Conservation (phyloP, 2,113 vertebrate genomes). For the Nerophis ophidion region DNA sequence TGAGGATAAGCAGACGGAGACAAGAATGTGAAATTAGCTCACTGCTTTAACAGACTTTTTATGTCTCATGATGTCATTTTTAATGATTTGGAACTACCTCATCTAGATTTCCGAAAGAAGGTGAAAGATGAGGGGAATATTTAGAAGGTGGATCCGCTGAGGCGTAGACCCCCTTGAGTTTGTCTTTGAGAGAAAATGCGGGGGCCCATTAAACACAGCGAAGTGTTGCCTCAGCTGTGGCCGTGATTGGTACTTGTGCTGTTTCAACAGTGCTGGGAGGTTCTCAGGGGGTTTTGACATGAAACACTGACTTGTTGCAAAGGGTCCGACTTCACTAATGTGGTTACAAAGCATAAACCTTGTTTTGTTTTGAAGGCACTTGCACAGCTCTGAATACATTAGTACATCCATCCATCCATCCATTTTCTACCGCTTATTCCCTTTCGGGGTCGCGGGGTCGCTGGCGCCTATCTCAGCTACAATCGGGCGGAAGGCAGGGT, state of each 20-base stretch:
- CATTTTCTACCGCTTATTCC: too few relatives aligned
- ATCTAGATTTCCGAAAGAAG: slow-evolving; percentile 26
- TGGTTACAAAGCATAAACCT: slow-evolving; percentile 27
- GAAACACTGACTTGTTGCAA: slow-evolving; percentile 42
- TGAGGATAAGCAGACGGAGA: slow-evolving; percentile 15
- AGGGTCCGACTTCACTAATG: slow-evolving; percentile 40
- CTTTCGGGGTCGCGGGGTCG: too few relatives aligned
- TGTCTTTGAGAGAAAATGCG: slow-evolving; percentile 1
- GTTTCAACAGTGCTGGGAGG: slow-evolving; percentile 45
- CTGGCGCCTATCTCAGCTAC: too few relatives aligned
- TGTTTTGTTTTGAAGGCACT: slow-evolving; percentile 8
- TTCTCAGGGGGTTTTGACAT: slow-evolving; percentile 47
- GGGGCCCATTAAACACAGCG: slow-evolving; percentile 27
- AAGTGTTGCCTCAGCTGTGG: slow-evolving; percentile 71
- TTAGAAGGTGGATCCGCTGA: slow-evolving; percentile 9
- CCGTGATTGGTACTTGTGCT: slow-evolving; percentile 54
- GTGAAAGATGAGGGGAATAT: slow-evolving; percentile 30
- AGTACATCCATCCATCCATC: background rate
- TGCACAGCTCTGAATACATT: slow-evolving; percentile 1
- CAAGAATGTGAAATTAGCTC: slow-evolving; percentile 14
- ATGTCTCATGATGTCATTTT: slow-evolving; percentile 17
- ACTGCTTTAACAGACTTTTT: slow-evolving; percentile 10
- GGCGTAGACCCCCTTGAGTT: slow-evolving; percentile 2
- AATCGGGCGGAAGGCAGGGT: too few relatives aligned
- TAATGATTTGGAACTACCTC: slow-evolving; percentile 15